Percentiles rank a stretch among this genome's conserved stretches.
These are phyloP conservation scores for Cherax destructor DNA, from an alignment of 1,140 invertebrate genomes.

Conservation along the genomic window DNA sequence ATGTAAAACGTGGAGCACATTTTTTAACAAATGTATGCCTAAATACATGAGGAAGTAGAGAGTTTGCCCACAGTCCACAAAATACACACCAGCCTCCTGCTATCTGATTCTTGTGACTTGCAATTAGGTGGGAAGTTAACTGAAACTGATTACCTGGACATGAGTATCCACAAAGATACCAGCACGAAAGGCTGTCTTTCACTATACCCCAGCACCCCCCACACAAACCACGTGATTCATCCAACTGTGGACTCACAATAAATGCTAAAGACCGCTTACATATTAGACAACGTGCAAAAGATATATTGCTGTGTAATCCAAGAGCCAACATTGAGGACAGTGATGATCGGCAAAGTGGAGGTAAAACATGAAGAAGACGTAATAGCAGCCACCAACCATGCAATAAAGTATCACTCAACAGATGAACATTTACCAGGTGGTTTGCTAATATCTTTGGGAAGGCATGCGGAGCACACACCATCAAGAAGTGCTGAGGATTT, in stretches of 20 bases:
- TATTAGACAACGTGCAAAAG: constrained; percentile 58
- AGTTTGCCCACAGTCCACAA: constrained; percentile 67
- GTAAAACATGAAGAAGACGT: constrained; percentile 54
- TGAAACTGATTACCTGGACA: constrained; percentile 19
- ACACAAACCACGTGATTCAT: constrained; percentile 66
- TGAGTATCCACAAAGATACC: constrained; percentile 65
- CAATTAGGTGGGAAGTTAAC: constrained; percentile 46
- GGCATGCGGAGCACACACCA: constrained; percentile 68
- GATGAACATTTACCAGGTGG: constrained; percentile 65
- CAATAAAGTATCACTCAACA: constrained; percentile 55
- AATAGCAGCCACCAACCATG: constrained; percentile 68
- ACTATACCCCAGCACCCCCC: constrained; percentile 51
- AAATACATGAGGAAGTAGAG: constrained; percentile 57
- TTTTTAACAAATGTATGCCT: constrained; percentile 44
- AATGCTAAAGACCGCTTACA: constrained; percentile 63
- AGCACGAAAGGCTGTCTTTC: constrained; percentile 55
- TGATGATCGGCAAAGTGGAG: constrained; percentile 54
- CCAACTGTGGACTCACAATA: constrained; percentile 56
- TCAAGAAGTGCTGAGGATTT: constrained; percentile 39
- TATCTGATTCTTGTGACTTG: constrained; percentile 44
- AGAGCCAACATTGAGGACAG: constrained; percentile 60
- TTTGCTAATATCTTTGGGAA: constrained; percentile 65
- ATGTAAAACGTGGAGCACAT: constrained; percentile 22
- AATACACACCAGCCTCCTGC: constrained; percentile 66
- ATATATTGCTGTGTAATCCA: constrained; percentile 61